These are phyloP conservation scores for Glomeris marginata DNA, from an alignment of 2,888 invertebrate species.

Conservation along the genomic window DNA sequence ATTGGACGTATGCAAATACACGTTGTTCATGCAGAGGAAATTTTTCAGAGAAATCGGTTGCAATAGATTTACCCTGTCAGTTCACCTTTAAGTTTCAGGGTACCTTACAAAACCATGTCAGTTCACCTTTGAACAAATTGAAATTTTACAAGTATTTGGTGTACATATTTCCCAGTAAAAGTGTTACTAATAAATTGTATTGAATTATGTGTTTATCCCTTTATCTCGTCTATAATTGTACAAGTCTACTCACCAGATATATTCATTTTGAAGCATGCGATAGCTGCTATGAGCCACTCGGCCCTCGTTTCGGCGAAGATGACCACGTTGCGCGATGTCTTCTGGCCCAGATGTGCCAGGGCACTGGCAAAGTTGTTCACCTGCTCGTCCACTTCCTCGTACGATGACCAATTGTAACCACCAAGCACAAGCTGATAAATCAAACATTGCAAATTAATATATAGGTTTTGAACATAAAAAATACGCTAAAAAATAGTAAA, in stretches of 20 bases:
- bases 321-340: constrained; percentile 58
- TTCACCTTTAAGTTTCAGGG: too few relatives aligned
- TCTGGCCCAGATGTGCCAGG: constrained; percentile 59
- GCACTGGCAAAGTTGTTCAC: constrained; percentile 70
- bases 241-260: constrained; percentile 46
- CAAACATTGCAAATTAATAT: not conserved
- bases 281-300: constrained; percentile 95
- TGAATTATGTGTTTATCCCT: not conserved
- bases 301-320: constrained; percentile 95
- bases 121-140: too few relatives aligned
- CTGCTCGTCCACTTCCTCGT: constrained; percentile 56
- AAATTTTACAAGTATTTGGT: too few relatives aligned
- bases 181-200: not conserved
- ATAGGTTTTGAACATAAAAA: not conserved
- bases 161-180: not conserved
- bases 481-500: too few relatives aligned
- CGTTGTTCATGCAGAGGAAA: too few relatives aligned
- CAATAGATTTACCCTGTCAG: too few relatives aligned
- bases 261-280: constrained; percentile 89
- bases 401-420: constrained; percentile 80
- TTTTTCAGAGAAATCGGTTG: too few relatives aligned
- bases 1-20: too few relatives aligned
- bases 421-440: constrained; percentile 35
- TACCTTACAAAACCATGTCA: too few relatives aligned
- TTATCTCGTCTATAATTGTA: constrained; percentile 1